Conservation (phyloP, 2,797 vertebrate genomes). For the Smutsia temminckii region DNA sequence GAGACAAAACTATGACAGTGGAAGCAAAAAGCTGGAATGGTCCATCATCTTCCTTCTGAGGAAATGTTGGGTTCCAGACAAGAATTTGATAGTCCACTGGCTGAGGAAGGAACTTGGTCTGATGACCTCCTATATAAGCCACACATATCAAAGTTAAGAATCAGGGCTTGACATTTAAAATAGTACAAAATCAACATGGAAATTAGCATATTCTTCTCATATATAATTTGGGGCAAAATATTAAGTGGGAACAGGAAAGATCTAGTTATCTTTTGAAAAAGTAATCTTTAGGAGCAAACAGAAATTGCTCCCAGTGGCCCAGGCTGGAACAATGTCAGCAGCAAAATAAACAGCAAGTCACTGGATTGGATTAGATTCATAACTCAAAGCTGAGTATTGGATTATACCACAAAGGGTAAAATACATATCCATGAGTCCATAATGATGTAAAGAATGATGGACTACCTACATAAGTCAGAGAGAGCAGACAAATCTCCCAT, state of each 20-base stretch:
- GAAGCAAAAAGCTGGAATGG: background rate
- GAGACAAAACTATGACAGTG: background rate
- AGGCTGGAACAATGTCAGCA: background rate
- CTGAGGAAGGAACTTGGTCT: background rate
- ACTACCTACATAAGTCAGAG: background rate
- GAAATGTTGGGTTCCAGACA: accelerated
- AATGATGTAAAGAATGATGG: background rate
- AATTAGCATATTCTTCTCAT: background rate
- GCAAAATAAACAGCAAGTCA: background rate
- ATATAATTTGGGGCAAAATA: background rate
- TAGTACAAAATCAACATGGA: background rate
- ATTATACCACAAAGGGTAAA: background rate
- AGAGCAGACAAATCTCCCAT: background rate
- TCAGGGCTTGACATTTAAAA: background rate
- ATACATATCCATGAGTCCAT: background rate
- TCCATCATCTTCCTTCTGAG: background rate
- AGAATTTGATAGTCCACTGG: background rate
- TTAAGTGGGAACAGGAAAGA: background rate
- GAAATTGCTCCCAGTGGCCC: background rate
- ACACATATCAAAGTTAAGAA: background rate
- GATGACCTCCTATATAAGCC: background rate
- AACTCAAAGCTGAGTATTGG: background rate
- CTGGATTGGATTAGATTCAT: background rate
- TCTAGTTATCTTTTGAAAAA: background rate
- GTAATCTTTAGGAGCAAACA: background rate